These are phyloP conservation scores for Philopotamus ludificatus DNA, from an alignment of 1,140 invertebrate genomes.

Conservation along the genomic window DNA sequence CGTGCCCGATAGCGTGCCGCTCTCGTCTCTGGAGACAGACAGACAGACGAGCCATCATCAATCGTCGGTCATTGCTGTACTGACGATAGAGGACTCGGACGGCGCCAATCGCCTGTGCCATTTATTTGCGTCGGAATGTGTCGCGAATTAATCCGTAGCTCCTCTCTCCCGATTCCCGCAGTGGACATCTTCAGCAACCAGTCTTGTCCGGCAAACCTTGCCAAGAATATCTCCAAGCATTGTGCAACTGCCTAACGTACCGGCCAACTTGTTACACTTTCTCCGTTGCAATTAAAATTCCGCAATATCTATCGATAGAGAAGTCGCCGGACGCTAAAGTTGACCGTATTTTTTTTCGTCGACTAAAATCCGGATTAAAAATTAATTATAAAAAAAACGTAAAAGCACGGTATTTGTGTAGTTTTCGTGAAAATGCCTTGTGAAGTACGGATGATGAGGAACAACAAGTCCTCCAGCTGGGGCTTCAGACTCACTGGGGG, in stretches of 20 bases:
- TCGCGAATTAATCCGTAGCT: slow-evolving; percentile 3
- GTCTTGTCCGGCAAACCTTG: background rate
- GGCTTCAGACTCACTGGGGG: slow-evolving; percentile 84
- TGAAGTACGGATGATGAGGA: slow-evolving; percentile 36
- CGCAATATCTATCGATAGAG: slow-evolving; percentile 33
- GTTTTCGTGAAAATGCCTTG: slow-evolving; percentile 31
- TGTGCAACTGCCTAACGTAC: slow-evolving; percentile 29
- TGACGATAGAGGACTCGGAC: too few species aligned
- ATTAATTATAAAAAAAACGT: background rate
- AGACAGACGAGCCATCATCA: too few species aligned
- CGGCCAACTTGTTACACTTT: slow-evolving; percentile 37
- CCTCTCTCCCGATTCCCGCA: background rate
- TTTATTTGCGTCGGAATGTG: slow-evolving; percentile 21
- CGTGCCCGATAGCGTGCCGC: too few species aligned
- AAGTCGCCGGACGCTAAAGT: slow-evolving; percentile 9
- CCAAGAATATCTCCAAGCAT: slow-evolving; percentile 34
- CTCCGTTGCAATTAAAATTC: slow-evolving; percentile 36
- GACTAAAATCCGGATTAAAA: background rate
- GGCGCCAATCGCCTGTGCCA: background rate
- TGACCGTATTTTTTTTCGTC: background rate
- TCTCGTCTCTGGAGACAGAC: too few species aligned
- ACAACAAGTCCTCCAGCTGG: slow-evolving; percentile 55
- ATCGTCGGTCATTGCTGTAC: too few species aligned
- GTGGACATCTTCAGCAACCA: background rate
- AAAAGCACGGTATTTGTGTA: background rate